Evolutionary conservation across 2,888 invertebrate genomes (phyloP), one percentile per base, ranked within the genome.

Genomic region (Drosophila sordidula): DNA sequence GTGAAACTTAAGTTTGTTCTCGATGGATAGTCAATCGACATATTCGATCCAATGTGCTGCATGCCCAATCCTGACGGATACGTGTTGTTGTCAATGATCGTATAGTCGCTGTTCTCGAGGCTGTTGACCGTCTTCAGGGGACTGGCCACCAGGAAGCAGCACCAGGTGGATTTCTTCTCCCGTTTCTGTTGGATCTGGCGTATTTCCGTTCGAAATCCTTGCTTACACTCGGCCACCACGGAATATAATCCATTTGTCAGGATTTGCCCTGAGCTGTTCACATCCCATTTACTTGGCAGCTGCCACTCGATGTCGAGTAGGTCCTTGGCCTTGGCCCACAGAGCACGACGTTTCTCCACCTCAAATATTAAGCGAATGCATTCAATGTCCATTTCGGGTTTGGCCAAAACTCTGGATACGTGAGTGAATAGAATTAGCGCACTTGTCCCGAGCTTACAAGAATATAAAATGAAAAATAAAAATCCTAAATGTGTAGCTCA

Each of bases 131-230:
- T 5, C 26, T 11, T 11, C 9, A 4, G 6, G 45, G 29, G n/a
- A 16, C 26, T 12, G 29, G 14, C 46, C 3, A 3, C 5, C 18
- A 9, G 52, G 25, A 32, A 39, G 29, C 29, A 8, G 4, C 26
- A 16, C 9, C 51, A 32, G 18, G 1, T 29, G 8, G 29, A 18
- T 29, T 9, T 41, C 1, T 32, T 41, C 6, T 0, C 18, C 9
- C 51, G 29, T n/a, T 41, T 41, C n/a, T 18, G 16, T 51, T 18
- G 51, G 26, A 51, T 51, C 9, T 18, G 6, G 8, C 39, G 39
- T 16, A 39, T 39, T 8, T 18, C 39, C 3, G 14, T 1, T 2
- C 18, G 18, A 18, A 52, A 42, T 29, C 32, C 12, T 4, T 2
- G 52, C 18, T 52, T 9, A 0, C 9, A n/a, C 9, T 52, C 39